A percentile compares a stretch with the other conserved stretches of the same genome.
Conservation (phyloP, 2,888 invertebrate genomes). For the Drosophila percnosoma region DNA sequence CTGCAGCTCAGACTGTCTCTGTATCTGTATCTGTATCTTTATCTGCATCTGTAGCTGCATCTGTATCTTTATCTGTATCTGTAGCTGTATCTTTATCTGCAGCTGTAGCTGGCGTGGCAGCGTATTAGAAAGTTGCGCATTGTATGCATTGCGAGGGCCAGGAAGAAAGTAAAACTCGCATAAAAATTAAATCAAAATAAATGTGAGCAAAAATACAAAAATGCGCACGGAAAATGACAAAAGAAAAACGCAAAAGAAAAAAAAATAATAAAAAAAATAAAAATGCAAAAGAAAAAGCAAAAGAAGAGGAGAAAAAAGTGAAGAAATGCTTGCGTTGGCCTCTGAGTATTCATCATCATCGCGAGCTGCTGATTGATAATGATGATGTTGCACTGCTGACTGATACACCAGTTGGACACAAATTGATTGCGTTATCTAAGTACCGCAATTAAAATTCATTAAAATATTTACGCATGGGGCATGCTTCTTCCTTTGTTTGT, state of each 20-base stretch:
- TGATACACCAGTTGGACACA: constrained; percentile 64
- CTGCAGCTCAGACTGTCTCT: too few species aligned
- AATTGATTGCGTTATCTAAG: constrained; percentile 68
- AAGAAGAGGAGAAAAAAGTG: constrained; percentile 18
- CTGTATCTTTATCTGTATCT: accelerated
- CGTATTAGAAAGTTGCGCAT: constrained; percentile 29
- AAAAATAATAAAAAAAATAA: neutral
- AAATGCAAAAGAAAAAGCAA: constrained; percentile 23
- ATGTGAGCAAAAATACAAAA: neutral
- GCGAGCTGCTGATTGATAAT: constrained; percentile 8
- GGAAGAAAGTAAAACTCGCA: constrained; percentile 25
- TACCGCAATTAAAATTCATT: constrained; percentile 74
- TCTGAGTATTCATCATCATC: neutral
- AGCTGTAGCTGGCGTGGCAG: neutral
- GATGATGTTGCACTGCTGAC: constrained; percentile 31
- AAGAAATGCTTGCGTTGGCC: neutral
- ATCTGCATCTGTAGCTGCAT: accelerated
- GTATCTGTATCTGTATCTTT: accelerated
- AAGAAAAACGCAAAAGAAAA: constrained; percentile 5
- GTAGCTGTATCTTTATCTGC: neutral
- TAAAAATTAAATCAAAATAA: neutral
- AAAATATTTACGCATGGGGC: constrained; percentile 52
- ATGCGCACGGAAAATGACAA: constrained; percentile 8
- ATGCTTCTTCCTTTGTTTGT: neutral
- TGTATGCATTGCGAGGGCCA: neutral